phyloP scores from a whole-genome alignment of 2,888 invertebrate genomes.

The Apamea crenata region DNA sequence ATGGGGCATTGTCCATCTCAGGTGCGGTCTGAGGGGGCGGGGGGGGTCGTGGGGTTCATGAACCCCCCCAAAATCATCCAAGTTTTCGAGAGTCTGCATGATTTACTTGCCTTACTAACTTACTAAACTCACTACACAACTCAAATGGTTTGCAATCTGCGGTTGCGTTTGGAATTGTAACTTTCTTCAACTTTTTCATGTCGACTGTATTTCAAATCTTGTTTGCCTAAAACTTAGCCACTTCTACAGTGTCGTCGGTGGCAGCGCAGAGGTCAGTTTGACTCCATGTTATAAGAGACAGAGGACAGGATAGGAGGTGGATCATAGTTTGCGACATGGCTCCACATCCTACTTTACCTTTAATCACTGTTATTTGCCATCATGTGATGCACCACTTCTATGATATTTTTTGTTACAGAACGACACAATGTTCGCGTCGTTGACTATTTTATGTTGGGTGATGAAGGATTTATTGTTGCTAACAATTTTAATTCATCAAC shows the following conservation, averaged over 20 bases:
- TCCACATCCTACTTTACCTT: neutral
- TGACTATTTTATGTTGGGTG: neutral
- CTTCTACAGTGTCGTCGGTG: neutral
- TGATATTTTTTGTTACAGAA: neutral
- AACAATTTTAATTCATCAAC: neutral
- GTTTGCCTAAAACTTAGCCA: neutral
- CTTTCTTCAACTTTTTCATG: neutral
- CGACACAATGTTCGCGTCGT: neutral
- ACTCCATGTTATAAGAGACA: neutral
- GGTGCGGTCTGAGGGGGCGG: too few relatives aligned
- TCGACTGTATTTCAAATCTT: neutral
- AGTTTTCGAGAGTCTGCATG: too few relatives aligned
- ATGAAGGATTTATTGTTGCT: neutral
- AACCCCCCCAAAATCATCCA: too few relatives aligned
- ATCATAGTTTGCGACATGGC: neutral
- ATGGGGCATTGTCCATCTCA: neutral
- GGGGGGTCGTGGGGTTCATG: too few relatives aligned
- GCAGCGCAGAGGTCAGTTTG: neutral
- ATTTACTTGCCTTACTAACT: too few relatives aligned
- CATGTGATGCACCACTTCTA: too few relatives aligned
- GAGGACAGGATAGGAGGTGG: neutral
- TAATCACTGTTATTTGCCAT: neutral
- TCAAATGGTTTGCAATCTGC: neutral
- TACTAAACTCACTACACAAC: too few relatives aligned
- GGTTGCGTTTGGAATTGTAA: neutral